These are phyloP conservation scores for Columba guinea DNA, from an alignment of 2,797 vertebrate species.

Conservation along the genomic window DNA sequence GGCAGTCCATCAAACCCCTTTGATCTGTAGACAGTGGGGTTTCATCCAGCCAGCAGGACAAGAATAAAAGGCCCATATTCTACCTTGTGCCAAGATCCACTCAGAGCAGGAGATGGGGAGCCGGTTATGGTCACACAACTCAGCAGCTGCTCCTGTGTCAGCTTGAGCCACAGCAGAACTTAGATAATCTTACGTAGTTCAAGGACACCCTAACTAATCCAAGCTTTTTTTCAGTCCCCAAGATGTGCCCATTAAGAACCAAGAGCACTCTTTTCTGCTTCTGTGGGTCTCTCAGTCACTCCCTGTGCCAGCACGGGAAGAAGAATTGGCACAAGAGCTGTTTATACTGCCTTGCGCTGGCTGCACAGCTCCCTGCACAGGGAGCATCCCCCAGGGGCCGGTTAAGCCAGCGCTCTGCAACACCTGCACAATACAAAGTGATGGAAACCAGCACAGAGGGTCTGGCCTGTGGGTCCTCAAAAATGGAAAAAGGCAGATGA, in stretches of 20 bases:
- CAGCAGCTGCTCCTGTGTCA: neutral
- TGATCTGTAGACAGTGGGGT: slow-evolving; percentile 68
- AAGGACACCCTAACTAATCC: neutral
- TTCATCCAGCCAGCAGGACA: slow-evolving; percentile 66
- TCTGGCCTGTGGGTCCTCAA: neutral
- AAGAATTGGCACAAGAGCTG: neutral
- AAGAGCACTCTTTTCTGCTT: neutral
- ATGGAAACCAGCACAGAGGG: slow-evolving; percentile 18
- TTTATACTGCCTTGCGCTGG: neutral
- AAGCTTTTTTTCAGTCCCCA: neutral
- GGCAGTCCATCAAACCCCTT: slow-evolving; percentile 71
- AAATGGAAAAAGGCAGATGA: slow-evolving; percentile 52
- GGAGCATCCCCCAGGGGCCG: neutral
- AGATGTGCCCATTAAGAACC: neutral
- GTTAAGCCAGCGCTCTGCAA: slow-evolving; percentile 15
- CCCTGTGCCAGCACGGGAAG: neutral
- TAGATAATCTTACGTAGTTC: neutral
- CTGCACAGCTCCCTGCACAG: neutral
- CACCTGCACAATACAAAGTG: slow-evolving; percentile 62
- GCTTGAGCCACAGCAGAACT: neutral
- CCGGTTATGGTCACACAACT: neutral
- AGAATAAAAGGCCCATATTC: slow-evolving; percentile 64
- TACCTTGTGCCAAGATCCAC: slow-evolving; percentile 48
- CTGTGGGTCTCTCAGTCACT: neutral
- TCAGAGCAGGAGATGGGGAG: slow-evolving; percentile 34